Conservation (phyloP, 2,113 vertebrate genomes). For the Elgaria multicarinata region DNA sequence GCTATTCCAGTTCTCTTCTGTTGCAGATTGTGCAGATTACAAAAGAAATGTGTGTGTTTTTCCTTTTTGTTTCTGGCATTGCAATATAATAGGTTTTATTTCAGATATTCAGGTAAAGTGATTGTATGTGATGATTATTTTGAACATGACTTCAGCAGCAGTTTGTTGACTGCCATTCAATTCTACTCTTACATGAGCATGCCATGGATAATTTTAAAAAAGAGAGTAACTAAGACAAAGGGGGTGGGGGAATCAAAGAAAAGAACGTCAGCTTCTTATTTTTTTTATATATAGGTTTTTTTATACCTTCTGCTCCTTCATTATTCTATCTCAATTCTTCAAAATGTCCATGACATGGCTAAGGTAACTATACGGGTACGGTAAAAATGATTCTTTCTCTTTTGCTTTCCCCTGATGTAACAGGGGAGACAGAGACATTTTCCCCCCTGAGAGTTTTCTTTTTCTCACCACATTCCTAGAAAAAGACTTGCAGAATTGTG, state of each 20-base stretch:
- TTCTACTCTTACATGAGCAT: neutral
- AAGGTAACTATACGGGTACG: no score
- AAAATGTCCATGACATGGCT: no score
- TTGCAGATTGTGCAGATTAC: neutral
- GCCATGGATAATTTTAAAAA: conserved; percentile 5
- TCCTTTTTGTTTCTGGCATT: neutral
- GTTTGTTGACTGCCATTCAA: neutral
- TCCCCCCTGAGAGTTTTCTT: no score
- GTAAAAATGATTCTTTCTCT: no score
- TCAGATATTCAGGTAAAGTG: neutral
- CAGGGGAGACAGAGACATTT: no score
- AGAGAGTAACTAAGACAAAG: conserved; percentile 5
- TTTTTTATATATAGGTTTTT: no score
- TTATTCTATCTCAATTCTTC: no score
- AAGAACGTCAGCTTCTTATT: no score
- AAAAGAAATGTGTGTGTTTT: neutral
- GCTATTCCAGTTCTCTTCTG: neutral
- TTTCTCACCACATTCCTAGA: no score
- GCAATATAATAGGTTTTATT: neutral
- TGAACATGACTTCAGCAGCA: neutral
- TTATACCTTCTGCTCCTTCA: no score
- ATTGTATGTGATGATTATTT: neutral
- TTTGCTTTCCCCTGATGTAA: no score
- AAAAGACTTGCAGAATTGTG: no score
- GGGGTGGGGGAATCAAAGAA: neutral